These are phyloP conservation scores for Fringilla coelebs DNA, from an alignment of 2,797 vertebrate genomes.

Conservation along the genomic window DNA sequence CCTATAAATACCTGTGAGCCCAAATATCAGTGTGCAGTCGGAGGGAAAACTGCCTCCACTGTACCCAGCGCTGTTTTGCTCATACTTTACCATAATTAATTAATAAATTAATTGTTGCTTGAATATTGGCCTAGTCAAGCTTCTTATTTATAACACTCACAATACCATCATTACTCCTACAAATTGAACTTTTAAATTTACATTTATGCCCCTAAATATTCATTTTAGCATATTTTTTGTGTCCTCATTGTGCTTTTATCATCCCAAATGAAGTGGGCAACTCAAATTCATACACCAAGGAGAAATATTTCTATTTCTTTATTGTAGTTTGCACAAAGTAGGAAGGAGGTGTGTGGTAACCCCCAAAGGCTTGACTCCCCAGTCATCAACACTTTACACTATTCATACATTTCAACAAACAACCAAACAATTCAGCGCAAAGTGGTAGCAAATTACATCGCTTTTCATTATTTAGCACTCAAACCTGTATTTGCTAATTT, in stretches of 20 bases:
- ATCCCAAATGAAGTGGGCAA: neutral
- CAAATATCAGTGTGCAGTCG: no score
- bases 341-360: neutral
- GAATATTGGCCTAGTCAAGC: no score
- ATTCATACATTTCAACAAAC: neutral
- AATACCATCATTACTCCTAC: neutral
- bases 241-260: neutral
- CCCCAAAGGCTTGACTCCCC: neutral
- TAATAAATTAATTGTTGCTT: no score
- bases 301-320: neutral
- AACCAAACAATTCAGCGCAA: neutral
- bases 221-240: neutral
- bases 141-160: no score
- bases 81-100: no score
- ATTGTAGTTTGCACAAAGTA: neutral
- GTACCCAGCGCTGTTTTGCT: no score
- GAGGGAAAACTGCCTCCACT: no score
- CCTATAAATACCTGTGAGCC: no score
- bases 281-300: neutral
- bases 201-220: neutral
- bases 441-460: neutral
- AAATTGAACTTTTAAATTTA: neutral
- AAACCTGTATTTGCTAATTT: neutral
- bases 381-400: neutral
- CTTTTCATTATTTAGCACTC: neutral